phyloP scores from a whole-genome alignment of 2,113 vertebrate genomes.

The Hystrix brachyura region DNA sequence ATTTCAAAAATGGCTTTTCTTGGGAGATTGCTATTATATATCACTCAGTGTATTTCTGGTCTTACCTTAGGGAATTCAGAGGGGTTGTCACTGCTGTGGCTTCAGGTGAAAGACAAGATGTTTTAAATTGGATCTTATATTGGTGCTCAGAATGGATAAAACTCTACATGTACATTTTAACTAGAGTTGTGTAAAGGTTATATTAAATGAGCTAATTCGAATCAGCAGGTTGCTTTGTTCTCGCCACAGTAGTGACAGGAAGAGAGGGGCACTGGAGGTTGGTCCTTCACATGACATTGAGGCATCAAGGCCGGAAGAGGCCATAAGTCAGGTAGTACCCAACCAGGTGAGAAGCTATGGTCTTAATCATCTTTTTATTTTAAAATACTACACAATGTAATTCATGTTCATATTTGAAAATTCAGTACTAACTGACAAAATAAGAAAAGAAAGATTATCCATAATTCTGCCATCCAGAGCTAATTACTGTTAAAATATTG shows the following conservation, averaged over 20 bases:
- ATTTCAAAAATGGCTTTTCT: conserved; percentile 84
- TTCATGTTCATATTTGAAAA: neutral
- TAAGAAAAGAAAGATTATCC: neutral
- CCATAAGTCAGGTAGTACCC: neutral
- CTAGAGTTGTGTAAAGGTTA: conserved; percentile 54
- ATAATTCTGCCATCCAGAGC: neutral
- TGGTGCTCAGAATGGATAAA: conserved; percentile 69
- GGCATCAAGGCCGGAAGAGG: neutral
- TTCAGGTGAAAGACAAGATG: conserved; percentile 69
- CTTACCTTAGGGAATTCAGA: conserved; percentile 86
- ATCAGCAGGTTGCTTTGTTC: conserved; percentile 50
- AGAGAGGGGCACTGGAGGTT: neutral
- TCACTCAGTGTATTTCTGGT: conserved; percentile 77
- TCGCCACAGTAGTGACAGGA: neutral
- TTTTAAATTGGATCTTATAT: conserved; percentile 78
- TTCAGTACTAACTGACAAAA: neutral
- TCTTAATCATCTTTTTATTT: neutral
- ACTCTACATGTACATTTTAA: conserved; percentile 63
- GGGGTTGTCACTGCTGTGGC: conserved; percentile 59
- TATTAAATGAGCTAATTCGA: conserved; percentile 70
- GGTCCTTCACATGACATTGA: neutral
- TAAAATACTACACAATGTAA: neutral
- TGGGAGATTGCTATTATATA: conserved; percentile 83
- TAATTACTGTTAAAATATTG: conserved; percentile 9
- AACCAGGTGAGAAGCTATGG: neutral